Percentiles rank a stretch among this genome's conserved stretches.
These are phyloP conservation scores for Megalopta genalis DNA, from an alignment of 1,140 invertebrate species.

Conservation along the genomic window DNA sequence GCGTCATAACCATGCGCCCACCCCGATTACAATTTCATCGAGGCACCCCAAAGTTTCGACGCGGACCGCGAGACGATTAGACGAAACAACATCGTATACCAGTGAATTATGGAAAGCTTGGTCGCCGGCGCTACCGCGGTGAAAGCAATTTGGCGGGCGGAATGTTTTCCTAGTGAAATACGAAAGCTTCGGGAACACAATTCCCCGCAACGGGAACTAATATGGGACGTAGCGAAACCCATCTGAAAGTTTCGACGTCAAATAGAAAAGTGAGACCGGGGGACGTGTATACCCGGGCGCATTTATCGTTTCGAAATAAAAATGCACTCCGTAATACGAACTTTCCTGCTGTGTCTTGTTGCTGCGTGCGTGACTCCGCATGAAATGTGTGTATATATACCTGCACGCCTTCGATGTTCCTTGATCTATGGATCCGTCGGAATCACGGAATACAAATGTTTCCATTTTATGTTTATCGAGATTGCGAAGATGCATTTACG, in stretches of 20 bases:
- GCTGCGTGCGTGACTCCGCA: background rate
- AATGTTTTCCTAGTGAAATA: background rate
- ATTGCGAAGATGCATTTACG: no score
- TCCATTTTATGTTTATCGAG: no score
- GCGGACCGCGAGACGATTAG: background rate
- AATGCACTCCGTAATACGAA: background rate
- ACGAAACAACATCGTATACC: background rate
- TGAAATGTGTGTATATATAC: background rate
- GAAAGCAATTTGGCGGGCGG: background rate
- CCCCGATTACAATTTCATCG: background rate
- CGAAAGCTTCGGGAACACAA: background rate
- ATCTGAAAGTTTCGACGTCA: background rate
- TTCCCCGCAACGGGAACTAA: background rate
- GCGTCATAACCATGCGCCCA: background rate
- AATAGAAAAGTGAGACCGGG: background rate
- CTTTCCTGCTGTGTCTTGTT: background rate
- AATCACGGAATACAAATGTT: no score
- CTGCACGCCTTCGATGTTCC: no score
- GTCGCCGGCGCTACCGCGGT: background rate
- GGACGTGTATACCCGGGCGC: background rate
- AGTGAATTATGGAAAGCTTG: conserved; percentile 8
- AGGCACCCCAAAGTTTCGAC: background rate
- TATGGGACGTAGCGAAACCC: background rate
- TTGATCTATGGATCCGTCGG: no score
- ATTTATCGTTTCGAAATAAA: background rate